Evolutionary conservation across 2,888 invertebrate species (phyloP), one percentile per base, ranked within the genome.

Genomic region (Meloe dianella): DNA sequence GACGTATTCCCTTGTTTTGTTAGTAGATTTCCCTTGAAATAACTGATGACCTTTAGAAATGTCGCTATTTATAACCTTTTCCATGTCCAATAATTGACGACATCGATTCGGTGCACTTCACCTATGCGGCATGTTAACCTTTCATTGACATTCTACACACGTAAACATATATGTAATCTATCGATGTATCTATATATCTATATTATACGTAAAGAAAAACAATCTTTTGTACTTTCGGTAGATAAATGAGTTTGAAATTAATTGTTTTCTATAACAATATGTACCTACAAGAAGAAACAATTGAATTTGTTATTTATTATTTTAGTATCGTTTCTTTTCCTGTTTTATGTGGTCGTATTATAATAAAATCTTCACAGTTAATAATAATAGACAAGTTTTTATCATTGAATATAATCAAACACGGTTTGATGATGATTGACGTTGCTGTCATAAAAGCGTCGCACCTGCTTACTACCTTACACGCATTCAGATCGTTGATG

Each of bases 61-160:
- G 77, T 75, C 77, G 71, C 71, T 68, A 69, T 73, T 68, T 73
- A 70, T 71, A 74, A 76, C 78, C 78, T 78, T 79, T 79, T 65
- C 65, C 69, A 73, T 74, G 72, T 73, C 75, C 77, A 76, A 76
- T 77, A 74, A 76, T 71, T 69, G 65, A 64, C 58, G 63, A 68
- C 65, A 68, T 63, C 68, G 68, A 65, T 68, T 65, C 68, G 71
- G 69, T 73, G 72, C 70, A 74, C 73, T 74, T 76, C 77, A 78
- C 75, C 75, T 78, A 76, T 76, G 76, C 69, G 71, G 67, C 64
- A 70, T 69, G 70, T 74, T 78, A 78, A 78, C 78, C 78, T 78
- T 78, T 74, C 68, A 71, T 74, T 72, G 77, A 76, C 77, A 78
- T 78, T 78, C 73, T 74, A 63, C 68, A 68, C 67, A 68, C 65